phyloP scores from a whole-genome alignment of 2,113 vertebrate species.

The Speoplatyrhinus poulsoni region DNA sequence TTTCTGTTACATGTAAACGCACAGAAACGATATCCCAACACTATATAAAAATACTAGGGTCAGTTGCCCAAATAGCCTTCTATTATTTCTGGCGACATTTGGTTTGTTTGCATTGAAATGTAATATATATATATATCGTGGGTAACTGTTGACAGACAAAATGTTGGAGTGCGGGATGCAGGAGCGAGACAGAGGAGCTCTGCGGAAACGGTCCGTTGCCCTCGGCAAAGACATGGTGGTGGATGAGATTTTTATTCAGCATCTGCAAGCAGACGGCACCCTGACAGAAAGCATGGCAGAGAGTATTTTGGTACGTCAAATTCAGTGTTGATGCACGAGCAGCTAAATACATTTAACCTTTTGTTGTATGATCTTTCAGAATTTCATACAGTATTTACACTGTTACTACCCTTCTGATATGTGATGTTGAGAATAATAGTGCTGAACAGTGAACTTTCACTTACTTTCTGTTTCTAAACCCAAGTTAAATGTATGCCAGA shows the following conservation, averaged over 20 bases:
- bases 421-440: too few species aligned
- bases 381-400: neutral
- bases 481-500: too few species aligned
- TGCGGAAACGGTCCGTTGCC: constrained; percentile 49
- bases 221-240: constrained; percentile 75
- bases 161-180: constrained; percentile 76
- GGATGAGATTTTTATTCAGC: constrained; percentile 74
- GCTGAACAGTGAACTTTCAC: too few species aligned
- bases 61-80: too few species aligned
- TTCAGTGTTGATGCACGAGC: neutral
- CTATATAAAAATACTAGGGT: too few species aligned
- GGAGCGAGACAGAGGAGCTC: constrained; percentile 55
- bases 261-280: constrained; percentile 65
- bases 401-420: neutral
- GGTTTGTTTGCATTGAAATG: too few species aligned
- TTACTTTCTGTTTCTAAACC: too few species aligned
- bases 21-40: too few species aligned
- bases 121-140: neutral
- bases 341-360: neutral
- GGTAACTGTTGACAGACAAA: constrained; percentile 7
- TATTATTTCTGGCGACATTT: too few species aligned
- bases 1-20: too few species aligned
- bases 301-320: constrained; percentile 66
- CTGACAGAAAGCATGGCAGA: constrained; percentile 78
- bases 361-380: neutral